These are phyloP conservation scores for Rhynchophorus ferrugineus DNA, from an alignment of 1,140 invertebrate genomes.

Conservation along the genomic window DNA sequence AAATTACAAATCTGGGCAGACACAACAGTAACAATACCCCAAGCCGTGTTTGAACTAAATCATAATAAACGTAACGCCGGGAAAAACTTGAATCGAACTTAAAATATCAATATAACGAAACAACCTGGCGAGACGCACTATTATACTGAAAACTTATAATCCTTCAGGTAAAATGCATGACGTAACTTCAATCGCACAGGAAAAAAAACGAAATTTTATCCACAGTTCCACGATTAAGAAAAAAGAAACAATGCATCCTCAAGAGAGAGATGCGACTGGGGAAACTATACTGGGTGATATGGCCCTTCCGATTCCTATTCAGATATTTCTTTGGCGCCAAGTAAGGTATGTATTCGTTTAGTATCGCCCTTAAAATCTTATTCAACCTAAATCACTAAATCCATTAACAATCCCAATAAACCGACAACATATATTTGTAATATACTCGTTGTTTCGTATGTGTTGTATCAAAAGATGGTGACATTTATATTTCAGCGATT, in stretches of 20 bases:
- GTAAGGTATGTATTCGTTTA: constrained; percentile 69
- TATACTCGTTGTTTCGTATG: too few species aligned
- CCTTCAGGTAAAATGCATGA: background rate
- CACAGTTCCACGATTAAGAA: constrained; percentile 4
- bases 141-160: background rate
- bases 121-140: background rate
- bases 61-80: too few species aligned
- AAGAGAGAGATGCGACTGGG: constrained; percentile 20
- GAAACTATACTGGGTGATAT: constrained; percentile 48
- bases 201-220: background rate
- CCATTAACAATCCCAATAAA: too few species aligned
- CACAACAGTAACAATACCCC: too few species aligned
- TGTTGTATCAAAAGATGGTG: too few species aligned
- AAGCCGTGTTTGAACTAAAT: too few species aligned
- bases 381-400: too few species aligned
- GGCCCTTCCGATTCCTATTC: constrained; percentile 90
- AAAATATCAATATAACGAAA: background rate
- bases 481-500: too few species aligned
- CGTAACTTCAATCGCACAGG: too few species aligned
- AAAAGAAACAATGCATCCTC: constrained; percentile 20
- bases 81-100: background rate
- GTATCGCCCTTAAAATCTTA: too few species aligned
- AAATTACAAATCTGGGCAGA: too few species aligned
- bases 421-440: too few species aligned
- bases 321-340: constrained; percentile 96